A percentile compares a stretch with the other conserved stretches of the same genome.
Evolutionary conservation across 2,888 invertebrate species (phyloP).

Genomic region (Euplagia quadripunctaria): DNA sequence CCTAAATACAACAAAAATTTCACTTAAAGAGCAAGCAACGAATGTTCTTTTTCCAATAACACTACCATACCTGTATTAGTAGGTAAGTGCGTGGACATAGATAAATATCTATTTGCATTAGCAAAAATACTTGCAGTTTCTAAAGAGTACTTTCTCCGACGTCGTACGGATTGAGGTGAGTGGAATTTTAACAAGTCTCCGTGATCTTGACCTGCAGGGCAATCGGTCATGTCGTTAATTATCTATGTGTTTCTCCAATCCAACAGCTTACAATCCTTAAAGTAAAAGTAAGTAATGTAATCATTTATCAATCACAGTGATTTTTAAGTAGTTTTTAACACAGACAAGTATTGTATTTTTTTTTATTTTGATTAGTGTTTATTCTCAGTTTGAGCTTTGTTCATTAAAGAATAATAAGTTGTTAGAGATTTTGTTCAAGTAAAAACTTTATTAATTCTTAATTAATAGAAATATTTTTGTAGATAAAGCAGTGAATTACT

Average conservation of each 20-base stretch:
- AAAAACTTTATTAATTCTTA: no score
- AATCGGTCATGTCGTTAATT: constrained; percentile 3
- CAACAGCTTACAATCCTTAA: no score
- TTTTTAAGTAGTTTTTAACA: not conserved
- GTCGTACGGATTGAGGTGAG: constrained; percentile 6
- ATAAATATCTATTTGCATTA: not conserved
- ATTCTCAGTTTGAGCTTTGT: not conserved
- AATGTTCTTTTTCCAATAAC: not conserved
- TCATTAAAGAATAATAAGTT: no score
- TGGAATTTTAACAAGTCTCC: not conserved
- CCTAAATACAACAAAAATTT: not conserved
- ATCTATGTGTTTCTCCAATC: not conserved
- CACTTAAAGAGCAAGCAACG: not conserved
- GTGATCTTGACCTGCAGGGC: constrained; percentile 12
- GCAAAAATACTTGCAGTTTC: not conserved
- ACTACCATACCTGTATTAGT: not conserved
- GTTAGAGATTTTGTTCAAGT: no score
- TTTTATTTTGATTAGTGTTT: not conserved
- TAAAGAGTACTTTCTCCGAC: constrained; percentile 14
- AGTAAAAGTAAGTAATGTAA: not conserved
- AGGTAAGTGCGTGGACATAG: not conserved
- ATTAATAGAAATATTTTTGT: no score
- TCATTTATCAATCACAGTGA: no score
- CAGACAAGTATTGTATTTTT: not conserved
- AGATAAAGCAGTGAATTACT: no score